Evolutionary conservation across 2,797 vertebrate species (phyloP).

Genomic region (Adrianichthys oophorus): DNA sequence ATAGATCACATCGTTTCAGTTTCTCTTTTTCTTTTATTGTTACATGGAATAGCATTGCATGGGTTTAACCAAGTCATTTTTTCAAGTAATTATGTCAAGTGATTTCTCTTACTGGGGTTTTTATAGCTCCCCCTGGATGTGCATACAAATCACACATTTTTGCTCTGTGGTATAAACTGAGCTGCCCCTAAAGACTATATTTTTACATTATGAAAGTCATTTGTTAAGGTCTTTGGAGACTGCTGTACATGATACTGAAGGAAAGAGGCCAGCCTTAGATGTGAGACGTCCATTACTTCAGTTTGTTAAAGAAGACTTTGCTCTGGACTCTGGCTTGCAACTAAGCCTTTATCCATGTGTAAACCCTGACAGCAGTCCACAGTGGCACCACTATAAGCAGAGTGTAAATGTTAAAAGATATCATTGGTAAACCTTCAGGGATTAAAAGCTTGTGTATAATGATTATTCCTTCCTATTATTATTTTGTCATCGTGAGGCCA

Average conservation of each 20-base stretch:
- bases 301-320: constrained; percentile 70
- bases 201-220: constrained; percentile 80
- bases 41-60: constrained; percentile 60
- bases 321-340: constrained; percentile 57
- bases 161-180: constrained; percentile 77
- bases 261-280: constrained; percentile 64
- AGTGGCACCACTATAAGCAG: constrained; percentile 56
- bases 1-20: constrained; percentile 61
- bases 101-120: constrained; percentile 78
- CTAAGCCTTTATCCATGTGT: constrained; percentile 64
- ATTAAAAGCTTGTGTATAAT: constrained; percentile 58
- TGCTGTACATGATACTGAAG: constrained; percentile 68
- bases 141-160: constrained; percentile 83
- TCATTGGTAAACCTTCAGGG: constrained; percentile 54
- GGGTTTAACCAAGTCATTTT: constrained; percentile 71
- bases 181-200: constrained; percentile 71
- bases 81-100: constrained; percentile 81
- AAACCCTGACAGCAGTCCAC: constrained; percentile 55
- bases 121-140: constrained; percentile 78
- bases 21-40: constrained; percentile 43
- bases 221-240: constrained; percentile 77
- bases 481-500: constrained; percentile 67
- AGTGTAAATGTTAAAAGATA: constrained; percentile 62
- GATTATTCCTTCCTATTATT: constrained; percentile 67
- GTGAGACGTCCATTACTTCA: constrained; percentile 76